These are phyloP conservation scores for Pomatostomus ruficeps DNA, from an alignment of 2,113 vertebrate species.

Conservation along the genomic window DNA sequence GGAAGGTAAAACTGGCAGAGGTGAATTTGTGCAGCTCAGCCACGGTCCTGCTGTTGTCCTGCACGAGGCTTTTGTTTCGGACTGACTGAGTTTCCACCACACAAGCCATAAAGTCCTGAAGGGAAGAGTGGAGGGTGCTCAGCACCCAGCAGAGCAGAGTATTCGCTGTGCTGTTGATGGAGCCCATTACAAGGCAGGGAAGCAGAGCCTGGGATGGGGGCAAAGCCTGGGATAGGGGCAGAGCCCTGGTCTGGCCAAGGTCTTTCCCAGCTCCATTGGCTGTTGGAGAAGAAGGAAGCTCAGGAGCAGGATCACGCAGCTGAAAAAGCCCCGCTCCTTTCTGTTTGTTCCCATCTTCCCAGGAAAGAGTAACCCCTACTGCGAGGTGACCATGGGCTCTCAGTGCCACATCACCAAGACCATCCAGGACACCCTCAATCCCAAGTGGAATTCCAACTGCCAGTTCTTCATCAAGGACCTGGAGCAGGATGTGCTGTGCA, in stretches of 20 bases:
- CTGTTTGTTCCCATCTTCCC: background rate
- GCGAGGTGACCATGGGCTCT: slow-evolving; percentile 98
- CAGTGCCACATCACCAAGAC: slow-evolving; percentile 99
- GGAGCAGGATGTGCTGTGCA: slow-evolving; percentile 96
- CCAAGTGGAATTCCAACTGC: slow-evolving; percentile 99
- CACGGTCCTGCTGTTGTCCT: background rate
- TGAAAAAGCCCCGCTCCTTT: background rate
- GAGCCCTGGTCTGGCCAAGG: background rate
- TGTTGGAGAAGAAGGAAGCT: background rate
- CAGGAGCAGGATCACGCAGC: background rate
- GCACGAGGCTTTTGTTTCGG: background rate
- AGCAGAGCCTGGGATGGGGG: background rate
- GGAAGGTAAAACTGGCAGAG: background rate
- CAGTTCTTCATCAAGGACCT: slow-evolving; percentile 99
- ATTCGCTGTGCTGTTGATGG: background rate
- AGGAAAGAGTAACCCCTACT: slow-evolving; percentile 99
- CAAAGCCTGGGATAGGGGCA: background rate
- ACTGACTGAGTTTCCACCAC: background rate
- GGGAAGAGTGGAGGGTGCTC: background rate
- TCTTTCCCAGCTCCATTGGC: no score
- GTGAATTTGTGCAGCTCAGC: background rate
- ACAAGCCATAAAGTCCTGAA: background rate
- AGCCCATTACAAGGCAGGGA: background rate
- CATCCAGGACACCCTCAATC: slow-evolving; percentile 94
- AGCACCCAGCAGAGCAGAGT: background rate